phyloP scores from a whole-genome alignment of 2,888 invertebrate genomes.

The Carterocephalus palaemon region DNA sequence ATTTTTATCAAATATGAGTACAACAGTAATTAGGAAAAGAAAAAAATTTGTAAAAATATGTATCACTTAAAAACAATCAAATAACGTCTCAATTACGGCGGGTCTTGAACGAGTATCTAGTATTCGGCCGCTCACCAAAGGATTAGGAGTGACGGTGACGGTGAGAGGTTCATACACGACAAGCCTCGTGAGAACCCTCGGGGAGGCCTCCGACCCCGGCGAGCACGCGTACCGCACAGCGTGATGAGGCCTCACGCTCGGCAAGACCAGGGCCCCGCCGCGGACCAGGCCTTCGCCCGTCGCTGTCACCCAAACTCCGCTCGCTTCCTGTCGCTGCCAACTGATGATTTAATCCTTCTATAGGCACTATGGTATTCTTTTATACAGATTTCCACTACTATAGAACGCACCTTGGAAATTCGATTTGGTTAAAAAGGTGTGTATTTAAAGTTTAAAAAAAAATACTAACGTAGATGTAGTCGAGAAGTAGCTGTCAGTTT shows the following conservation, averaged over 20 bases:
- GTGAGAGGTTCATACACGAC: slow-evolving; percentile 83
- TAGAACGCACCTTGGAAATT: too few species aligned
- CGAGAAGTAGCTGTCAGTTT: too few species aligned
- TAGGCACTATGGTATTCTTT: slow-evolving; percentile 15
- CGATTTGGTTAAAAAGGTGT: too few species aligned
- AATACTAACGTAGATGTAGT: too few species aligned
- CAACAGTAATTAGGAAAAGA: too few species aligned
- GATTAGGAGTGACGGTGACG: slow-evolving; percentile 81
- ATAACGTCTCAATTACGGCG: too few species aligned
- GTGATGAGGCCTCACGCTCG: slow-evolving; percentile 81
- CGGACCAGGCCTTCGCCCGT: slow-evolving; percentile 58
- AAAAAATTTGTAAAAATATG: background rate
- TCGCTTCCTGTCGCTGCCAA: slow-evolving; percentile 69
- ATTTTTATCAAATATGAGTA: too few species aligned
- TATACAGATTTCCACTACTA: too few species aligned
- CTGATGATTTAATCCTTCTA: slow-evolving; percentile 40
- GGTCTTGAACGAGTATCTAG: too few species aligned
- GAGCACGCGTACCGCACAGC: slow-evolving; percentile 85
- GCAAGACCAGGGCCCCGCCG: slow-evolving; percentile 65
- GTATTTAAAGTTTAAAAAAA: too few species aligned
- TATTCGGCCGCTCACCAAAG: slow-evolving; percentile 79
- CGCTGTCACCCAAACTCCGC: slow-evolving; percentile 57
- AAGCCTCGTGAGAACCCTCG: slow-evolving; percentile 81
- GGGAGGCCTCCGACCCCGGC: slow-evolving; percentile 82
- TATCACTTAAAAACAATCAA: too few species aligned